Evolutionary conservation across 2,797 vertebrate genomes (phyloP).

Genomic region (Cichlasoma orientale): DNA sequence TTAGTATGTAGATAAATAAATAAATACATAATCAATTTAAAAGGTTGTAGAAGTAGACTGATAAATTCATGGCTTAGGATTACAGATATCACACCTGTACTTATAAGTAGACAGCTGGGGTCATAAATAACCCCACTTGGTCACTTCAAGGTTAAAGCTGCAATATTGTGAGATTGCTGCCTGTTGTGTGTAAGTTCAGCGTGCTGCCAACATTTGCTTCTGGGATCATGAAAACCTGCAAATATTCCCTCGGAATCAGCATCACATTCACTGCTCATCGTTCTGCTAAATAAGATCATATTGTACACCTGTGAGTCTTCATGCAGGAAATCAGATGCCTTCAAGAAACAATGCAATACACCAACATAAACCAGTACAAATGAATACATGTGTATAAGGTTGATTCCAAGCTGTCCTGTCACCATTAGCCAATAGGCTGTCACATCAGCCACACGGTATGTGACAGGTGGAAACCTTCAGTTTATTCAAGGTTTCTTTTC

Average conservation of each 20-base stretch:
- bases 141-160: not conserved
- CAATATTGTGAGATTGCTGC: not conserved
- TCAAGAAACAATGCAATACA: accelerated
- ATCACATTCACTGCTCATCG: not conserved
- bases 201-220: accelerated
- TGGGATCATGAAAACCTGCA: not conserved
- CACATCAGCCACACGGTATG: not conserved
- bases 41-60: not conserved
- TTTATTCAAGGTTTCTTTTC: slow-evolving; percentile 37
- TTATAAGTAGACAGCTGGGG: accelerated
- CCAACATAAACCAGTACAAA: not conserved
- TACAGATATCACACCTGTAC: not conserved
- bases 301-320: not conserved
- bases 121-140: not conserved
- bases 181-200: not conserved
- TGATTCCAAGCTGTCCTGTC: not conserved
- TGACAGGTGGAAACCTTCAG: slow-evolving; percentile 30
- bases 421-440: not conserved
- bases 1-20: not conserved
- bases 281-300: not conserved
- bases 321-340: not conserved
- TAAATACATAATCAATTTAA: not conserved
- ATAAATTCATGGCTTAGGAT: not conserved
- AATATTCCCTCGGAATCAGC: not conserved
- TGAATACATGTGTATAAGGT: not conserved